Conservation (phyloP, 2,888 invertebrate species). For the Orchestes rusci region DNA sequence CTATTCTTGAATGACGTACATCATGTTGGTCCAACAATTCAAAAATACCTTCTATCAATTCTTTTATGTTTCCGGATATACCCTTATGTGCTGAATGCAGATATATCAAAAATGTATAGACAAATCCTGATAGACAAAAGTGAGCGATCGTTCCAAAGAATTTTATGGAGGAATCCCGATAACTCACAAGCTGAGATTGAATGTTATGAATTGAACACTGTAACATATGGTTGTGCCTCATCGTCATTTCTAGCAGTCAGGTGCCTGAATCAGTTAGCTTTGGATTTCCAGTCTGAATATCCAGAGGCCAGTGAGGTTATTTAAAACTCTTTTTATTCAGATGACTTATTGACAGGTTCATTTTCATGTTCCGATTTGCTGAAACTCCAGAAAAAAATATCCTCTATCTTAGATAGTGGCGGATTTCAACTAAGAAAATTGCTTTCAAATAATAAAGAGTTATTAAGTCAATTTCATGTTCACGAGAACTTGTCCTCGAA, state of each 20-base stretch:
- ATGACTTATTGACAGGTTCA: neutral
- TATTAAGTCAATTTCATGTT: neutral
- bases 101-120: slow-evolving; percentile 20
- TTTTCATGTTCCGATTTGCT: neutral
- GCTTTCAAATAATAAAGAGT: slow-evolving; percentile 1
- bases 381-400: neutral
- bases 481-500: neutral
- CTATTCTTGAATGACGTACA: slow-evolving; percentile 19
- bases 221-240: slow-evolving; percentile 18
- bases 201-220: slow-evolving; percentile 14
- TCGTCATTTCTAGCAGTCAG: slow-evolving; percentile 18
- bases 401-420: neutral
- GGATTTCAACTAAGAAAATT: neutral
- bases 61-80: slow-evolving; percentile 7
- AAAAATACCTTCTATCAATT: slow-evolving; percentile 14
- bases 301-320: slow-evolving; percentile 1
- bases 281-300: neutral
- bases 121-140: slow-evolving; percentile 8
- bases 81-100: slow-evolving; percentile 7
- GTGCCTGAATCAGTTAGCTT: slow-evolving; percentile 13
- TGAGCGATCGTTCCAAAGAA: slow-evolving; percentile 7
- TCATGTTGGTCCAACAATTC: slow-evolving; percentile 15
- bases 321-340: neutral
- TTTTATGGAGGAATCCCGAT: slow-evolving; percentile 12
- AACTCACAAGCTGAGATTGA: slow-evolving; percentile 6